Percentiles rank a stretch among this genome's conserved stretches.
Conservation (phyloP, 2,113 vertebrate genomes). For the Saccopteryx bilineata region DNA sequence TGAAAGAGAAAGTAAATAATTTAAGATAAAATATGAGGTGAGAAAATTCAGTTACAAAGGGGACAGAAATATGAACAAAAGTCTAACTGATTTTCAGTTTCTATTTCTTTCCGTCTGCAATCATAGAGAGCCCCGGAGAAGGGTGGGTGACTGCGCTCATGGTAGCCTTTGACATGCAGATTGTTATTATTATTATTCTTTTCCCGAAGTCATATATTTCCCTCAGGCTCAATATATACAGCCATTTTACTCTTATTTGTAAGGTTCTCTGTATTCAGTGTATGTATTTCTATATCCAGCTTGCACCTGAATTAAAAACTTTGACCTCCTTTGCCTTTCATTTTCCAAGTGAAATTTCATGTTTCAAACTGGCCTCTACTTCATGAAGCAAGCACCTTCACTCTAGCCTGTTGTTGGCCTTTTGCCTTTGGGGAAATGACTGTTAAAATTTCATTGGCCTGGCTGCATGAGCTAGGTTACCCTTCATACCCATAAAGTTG, state of each 20-base stretch:
- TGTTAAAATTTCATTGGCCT: conserved; percentile 85
- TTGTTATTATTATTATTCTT: background rate
- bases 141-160: background rate
- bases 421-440: conserved; percentile 76
- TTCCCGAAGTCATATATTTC: background rate
- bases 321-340: conserved; percentile 52
- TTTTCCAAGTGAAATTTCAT: conserved; percentile 67
- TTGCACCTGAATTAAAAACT: conserved; percentile 60
- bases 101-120: conserved; percentile 1
- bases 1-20: conserved; percentile 89
- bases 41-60: conserved; percentile 82
- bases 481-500: conserved; percentile 81
- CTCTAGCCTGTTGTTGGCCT: conserved; percentile 70
- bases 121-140: background rate
- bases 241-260: background rate
- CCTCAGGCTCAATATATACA: background rate
- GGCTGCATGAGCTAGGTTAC: conserved; percentile 83
- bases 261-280: conserved; percentile 39
- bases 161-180: conserved; percentile 13
- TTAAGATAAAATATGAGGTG: conserved; percentile 85
- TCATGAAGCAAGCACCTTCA: conserved; percentile 75
- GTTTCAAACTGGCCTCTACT: conserved; percentile 57
- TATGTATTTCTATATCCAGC: background rate
- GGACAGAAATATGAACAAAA: conserved; percentile 78
- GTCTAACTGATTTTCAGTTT: background rate